Conservation (phyloP, 2,888 invertebrate genomes). For the Myopa tessellatipennis region DNA sequence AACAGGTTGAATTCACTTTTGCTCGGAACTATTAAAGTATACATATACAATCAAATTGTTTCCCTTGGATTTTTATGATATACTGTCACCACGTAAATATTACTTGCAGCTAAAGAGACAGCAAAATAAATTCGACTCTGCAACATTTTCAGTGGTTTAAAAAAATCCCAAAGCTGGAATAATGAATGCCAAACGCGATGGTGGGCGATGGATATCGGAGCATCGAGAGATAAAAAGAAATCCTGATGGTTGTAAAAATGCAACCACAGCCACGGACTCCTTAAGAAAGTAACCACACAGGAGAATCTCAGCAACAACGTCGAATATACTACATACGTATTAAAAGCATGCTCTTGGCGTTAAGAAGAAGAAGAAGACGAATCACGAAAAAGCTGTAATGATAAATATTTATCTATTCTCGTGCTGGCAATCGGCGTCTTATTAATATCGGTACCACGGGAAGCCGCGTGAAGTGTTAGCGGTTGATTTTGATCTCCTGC, state of each 20-base stretch:
- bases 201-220: not conserved
- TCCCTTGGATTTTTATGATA: too few species aligned
- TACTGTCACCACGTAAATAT: too few species aligned
- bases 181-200: not conserved
- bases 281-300: not conserved
- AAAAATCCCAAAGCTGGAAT: not conserved
- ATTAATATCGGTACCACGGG: not conserved
- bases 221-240: not conserved
- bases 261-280: not conserved
- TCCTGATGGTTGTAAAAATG: conserved; percentile 5
- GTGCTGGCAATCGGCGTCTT: too few species aligned
- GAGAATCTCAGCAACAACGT: not conserved
- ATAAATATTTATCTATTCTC: too few species aligned
- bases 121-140: not conserved
- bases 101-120: too few species aligned
- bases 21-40: too few species aligned
- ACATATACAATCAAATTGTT: too few species aligned
- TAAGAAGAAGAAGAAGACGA: not conserved
- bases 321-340: not conserved
- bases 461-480: not conserved
- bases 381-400: too few species aligned
- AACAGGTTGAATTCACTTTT: too few species aligned
- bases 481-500: not conserved
- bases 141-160: not conserved
- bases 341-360: not conserved